phyloP scores from a whole-genome alignment of 1,140 invertebrate genomes.

The Rhyacophila brunnea region DNA sequence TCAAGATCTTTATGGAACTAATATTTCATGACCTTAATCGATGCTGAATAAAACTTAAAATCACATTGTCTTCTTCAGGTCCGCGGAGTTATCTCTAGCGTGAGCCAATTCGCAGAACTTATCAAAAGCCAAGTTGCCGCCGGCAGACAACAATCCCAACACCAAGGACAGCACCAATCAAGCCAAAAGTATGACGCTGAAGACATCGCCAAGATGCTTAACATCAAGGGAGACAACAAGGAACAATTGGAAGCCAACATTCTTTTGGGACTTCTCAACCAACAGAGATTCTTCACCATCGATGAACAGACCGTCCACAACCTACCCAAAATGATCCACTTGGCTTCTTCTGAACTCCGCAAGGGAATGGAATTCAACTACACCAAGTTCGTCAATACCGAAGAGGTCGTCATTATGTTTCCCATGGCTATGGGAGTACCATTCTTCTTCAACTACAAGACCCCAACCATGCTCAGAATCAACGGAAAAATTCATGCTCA shows the following conservation, averaged over 20 bases:
- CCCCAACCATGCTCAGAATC: constrained; percentile 52
- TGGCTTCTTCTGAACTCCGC: constrained; percentile 40
- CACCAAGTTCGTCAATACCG: constrained; percentile 56
- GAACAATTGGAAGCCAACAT: constrained; percentile 60
- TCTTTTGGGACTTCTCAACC: constrained; percentile 44
- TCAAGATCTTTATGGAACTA: background rate
- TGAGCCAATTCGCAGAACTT: constrained; percentile 49
- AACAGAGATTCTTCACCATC: constrained; percentile 54
- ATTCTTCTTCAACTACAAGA: constrained; percentile 60
- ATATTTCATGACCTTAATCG: too few relatives aligned
- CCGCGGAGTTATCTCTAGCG: constrained; percentile 50
- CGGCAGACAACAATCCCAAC: background rate
- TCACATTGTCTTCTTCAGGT: constrained; percentile 33
- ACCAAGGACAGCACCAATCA: constrained; percentile 26
- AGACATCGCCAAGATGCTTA: constrained; percentile 57
- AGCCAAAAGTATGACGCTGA: constrained; percentile 42
- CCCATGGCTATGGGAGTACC: constrained; percentile 66
- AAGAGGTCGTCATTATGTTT: constrained; percentile 58
- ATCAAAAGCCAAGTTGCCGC: constrained; percentile 40
- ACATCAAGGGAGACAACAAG: constrained; percentile 52
- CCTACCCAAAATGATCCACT: constrained; percentile 41
- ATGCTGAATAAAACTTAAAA: constrained; percentile 28
- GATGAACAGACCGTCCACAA: constrained; percentile 56
- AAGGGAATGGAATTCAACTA: constrained; percentile 54
- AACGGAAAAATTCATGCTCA: constrained; percentile 44